Conservation (phyloP, 2,797 vertebrate species). For the Masticophis lateralis region DNA sequence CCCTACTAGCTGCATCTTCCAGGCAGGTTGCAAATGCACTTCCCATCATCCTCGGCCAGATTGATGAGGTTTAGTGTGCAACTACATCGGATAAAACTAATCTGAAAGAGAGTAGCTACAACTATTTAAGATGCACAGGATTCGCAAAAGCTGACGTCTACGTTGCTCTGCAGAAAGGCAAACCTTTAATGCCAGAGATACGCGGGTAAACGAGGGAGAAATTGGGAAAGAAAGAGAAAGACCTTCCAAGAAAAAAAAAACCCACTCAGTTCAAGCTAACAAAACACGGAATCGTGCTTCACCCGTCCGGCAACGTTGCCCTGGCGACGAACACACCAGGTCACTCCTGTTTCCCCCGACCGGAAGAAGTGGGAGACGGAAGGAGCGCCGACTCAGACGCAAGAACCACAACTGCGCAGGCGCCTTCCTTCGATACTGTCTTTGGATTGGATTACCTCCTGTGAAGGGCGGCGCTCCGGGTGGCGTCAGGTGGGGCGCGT, state of each 20-base stretch:
- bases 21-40: not conserved
- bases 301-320: not conserved
- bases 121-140: not conserved
- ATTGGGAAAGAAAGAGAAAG: not conserved
- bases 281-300: not conserved
- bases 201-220: not conserved
- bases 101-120: not conserved
- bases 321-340: not conserved
- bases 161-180: not conserved
- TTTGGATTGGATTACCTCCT: not conserved
- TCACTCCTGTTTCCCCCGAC: not conserved
- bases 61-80: not conserved
- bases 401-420: not conserved
- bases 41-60: not conserved
- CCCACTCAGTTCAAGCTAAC: not conserved
- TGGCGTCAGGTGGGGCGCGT: not conserved
- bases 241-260: not conserved
- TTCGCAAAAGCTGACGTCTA: not conserved
- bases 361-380: not conserved
- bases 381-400: rapidly evolving
- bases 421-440: not conserved
- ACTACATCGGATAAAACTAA: not conserved
- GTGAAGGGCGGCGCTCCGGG: not conserved
- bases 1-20: not conserved
- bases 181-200: not conserved